Evolutionary conservation across 2,888 invertebrate species (phyloP), one percentile per base, ranked within the genome.

Genomic region (Drosophila ezoana): DNA sequence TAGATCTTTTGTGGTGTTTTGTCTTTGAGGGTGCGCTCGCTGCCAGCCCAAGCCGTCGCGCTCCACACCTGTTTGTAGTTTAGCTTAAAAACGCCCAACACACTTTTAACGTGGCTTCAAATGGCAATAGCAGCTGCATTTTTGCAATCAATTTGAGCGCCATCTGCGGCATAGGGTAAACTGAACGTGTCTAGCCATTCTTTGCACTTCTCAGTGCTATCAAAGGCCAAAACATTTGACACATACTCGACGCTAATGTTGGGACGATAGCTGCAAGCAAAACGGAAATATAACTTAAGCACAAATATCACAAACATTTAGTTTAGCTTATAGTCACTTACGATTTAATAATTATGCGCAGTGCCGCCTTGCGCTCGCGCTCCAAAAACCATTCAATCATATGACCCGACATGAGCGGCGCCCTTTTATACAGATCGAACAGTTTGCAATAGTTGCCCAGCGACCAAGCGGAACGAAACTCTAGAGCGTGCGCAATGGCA

Each of bases 331-430:
- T 0, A 28, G 20, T 2, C n/a, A 57, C 98, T 94, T 97, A 99
- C 98, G 98, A 96, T 95, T 98, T 99, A 81, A 98, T 95, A 93
- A 99, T 96, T 92, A 95, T 95, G 93, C 96, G 98, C 90, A 99
- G 94, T 89, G 98, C 99, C 87, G 94, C 93, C 93, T 97, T 98
- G 90, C 99, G 94, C 93, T 99, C 98, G 90, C 99, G 94, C 79
- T 98, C 97, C 91, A 98, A 95, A 94, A 99, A 99, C 98, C 99
- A 98, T 93, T 99, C 99, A 93, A 99, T 97, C 80, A 99, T 94
- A 93, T 97, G 98, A 63, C 97, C 97, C 47, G 98, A 96, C 99
- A 99, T 99, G 90, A 96, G 94, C 18, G 99, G 99, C 41, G 99
- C 96, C 68, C 93, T 93, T 90, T 95, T 95, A 93, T 99, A 99